Conservation (phyloP, 2,797 vertebrate species). For the Anabacerthia variegaticeps region DNA sequence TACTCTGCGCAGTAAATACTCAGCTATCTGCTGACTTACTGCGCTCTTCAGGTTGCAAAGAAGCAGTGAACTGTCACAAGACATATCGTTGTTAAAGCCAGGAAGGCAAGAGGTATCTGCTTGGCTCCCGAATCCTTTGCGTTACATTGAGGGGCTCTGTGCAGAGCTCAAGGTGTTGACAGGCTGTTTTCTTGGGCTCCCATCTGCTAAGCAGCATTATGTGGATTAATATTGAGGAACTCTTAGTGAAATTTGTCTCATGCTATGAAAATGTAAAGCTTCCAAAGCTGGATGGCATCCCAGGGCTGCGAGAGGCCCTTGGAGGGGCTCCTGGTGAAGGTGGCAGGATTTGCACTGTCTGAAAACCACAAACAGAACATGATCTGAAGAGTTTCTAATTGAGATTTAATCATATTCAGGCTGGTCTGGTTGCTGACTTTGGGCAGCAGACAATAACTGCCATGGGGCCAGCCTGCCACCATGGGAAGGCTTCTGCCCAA, state of each 20-base stretch:
- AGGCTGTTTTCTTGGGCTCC: neutral
- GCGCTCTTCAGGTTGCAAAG: neutral
- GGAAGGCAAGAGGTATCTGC: neutral
- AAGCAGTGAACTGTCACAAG: neutral
- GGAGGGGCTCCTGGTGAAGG: neutral
- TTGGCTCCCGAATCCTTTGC: neutral
- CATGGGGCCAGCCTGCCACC: neutral
- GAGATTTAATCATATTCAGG: neutral
- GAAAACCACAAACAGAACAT: accelerated
- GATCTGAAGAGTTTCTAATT: neutral
- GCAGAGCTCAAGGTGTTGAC: neutral
- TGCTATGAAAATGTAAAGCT: conserved; percentile 48
- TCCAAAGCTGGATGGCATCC: conserved; percentile 44
- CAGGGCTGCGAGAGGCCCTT: conserved; percentile 30
- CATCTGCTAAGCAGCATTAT: neutral
- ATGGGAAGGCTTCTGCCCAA: neutral
- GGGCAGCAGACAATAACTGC: neutral
- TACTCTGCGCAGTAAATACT: neutral
- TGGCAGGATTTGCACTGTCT: neutral
- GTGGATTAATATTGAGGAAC: conserved; percentile 24
- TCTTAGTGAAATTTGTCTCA: conserved; percentile 46
- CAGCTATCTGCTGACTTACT: neutral
- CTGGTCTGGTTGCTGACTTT: neutral
- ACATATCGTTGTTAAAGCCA: neutral
- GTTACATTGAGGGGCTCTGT: neutral